These are phyloP conservation scores for Aurelia sp. DNA, from an alignment of 30 jellyfish, hydroid and myxozoan species.

Conservation along the genomic window DNA sequence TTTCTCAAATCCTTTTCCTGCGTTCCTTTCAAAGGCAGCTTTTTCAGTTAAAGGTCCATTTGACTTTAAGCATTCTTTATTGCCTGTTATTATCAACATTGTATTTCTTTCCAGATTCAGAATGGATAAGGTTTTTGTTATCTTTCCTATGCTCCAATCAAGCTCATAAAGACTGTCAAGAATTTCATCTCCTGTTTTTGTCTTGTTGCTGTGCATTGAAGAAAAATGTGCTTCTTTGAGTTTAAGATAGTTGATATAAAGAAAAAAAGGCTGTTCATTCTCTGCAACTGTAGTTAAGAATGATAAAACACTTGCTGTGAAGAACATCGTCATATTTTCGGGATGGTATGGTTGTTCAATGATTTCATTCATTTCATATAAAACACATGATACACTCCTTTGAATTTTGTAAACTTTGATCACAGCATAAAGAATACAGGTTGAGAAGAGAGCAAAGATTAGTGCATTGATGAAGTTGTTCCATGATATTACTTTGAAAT, in stretches of 20 bases:
- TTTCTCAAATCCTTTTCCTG: too few relatives aligned
- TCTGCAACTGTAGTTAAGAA: constrained; percentile 11
- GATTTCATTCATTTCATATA: constrained; percentile 50
- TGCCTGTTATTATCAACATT: constrained; percentile 63
- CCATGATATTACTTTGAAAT: constrained; percentile 30
- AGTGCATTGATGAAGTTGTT: constrained; percentile 30
- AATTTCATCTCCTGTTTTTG: neutral
- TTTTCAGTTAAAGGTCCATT: neutral
- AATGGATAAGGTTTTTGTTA: constrained; percentile 28
- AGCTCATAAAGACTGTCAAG: constrained; percentile 45
- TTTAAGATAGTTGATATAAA: constrained; percentile 54
- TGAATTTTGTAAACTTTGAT: constrained; percentile 34
- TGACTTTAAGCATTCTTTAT: constrained; percentile 9
- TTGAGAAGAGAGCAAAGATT: constrained; percentile 30
- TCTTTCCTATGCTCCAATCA: constrained; percentile 86
- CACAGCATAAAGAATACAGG: constrained; percentile 24
- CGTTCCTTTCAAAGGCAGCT: too few relatives aligned
- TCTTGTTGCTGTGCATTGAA: constrained; percentile 8
- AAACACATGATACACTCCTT: constrained; percentile 75
- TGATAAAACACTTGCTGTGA: constrained; percentile 34
- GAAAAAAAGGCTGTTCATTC: constrained; percentile 43
- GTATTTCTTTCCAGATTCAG: constrained; percentile 26
- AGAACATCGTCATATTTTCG: constrained; percentile 62
- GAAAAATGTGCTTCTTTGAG: constrained; percentile 50
- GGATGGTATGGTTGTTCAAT: constrained; percentile 68